Base-by-base conservation (phyloP, 1,140 invertebrate species). In the Megalonaias nervosa region DNA sequence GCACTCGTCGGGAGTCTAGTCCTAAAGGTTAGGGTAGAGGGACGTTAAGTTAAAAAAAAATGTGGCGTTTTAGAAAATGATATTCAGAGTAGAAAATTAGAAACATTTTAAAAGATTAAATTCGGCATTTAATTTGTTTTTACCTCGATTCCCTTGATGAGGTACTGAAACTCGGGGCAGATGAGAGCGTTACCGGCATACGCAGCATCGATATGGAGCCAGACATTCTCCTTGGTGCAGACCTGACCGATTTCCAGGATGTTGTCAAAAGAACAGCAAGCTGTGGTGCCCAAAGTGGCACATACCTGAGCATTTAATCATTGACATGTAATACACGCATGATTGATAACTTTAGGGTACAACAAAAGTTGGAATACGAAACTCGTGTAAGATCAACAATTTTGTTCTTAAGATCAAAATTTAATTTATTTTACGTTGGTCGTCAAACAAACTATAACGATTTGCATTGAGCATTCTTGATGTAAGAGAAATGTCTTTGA, bases 181-280 rank as follows among this genome's bases (percentile, higher is more conserved):
- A 99, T 96, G 85, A 99, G 97, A 4, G 97, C 94, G 9, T 87
- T 90, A 3, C 94, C 97, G 1, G 97, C 97, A 89, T 99, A 99
- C 1, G 97, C 97, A 1, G 97, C 97, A 89, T 99, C 97, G 1
- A 99, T 94, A 88, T 99, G 97, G 2, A 98, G 89, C 97, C 97
- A 99, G 2, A 98, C 87, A 23, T 94, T 92, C 76, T 95, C 93
- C 58, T 93, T 92, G 74, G 94, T 93, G 84, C 95, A 95, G 17
- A 98, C 94, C 3, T 94, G 93, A 0, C 96, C 97, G 11, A 98
- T 92, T 91, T 98, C 96, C n/a, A 95, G 94, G 15, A 99, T 86
- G 71, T 93, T 92, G 89, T 99, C 97, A 88, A 97, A 98, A 1
- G 97, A 94, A 85, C 97, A 98, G 3, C 95, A 95, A 23, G 94